Percentiles rank a stretch among this genome's conserved stretches.
Evolutionary conservation across 2,888 invertebrate species (phyloP).

Genomic region (Galeopsomyia nigrocyanea): DNA sequence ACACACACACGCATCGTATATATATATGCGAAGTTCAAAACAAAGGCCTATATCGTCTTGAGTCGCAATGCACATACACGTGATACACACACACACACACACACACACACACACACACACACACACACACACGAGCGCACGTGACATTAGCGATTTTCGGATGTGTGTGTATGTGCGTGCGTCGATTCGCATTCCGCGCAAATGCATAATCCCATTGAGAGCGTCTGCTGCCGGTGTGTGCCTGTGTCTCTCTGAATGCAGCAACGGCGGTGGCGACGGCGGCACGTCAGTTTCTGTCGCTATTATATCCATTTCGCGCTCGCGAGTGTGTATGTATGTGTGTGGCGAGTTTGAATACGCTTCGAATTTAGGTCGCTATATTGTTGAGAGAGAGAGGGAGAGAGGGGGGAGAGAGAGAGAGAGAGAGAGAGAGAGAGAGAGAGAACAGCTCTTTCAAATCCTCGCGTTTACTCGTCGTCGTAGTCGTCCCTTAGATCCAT

Average conservation of each 20-base stretch:
- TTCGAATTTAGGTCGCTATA: constrained; percentile 50
- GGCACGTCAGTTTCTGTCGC: constrained; percentile 47
- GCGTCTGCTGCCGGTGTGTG: neutral
- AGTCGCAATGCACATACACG: too few relatives aligned
- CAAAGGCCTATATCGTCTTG: too few relatives aligned
- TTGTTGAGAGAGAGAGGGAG: constrained; percentile 37
- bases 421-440: too few relatives aligned
- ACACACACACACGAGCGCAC: neutral
- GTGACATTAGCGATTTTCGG: constrained; percentile 38
- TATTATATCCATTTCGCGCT: constrained; percentile 47
- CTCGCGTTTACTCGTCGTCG: constrained; percentile 2
- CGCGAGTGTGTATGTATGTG: too few relatives aligned
- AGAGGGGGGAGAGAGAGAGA: too few relatives aligned
- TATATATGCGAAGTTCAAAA: too few relatives aligned
- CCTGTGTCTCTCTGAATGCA: constrained; percentile 24
- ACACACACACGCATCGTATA: too few relatives aligned
- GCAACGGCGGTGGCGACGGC: constrained; percentile 27
- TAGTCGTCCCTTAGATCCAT: constrained; percentile 38
- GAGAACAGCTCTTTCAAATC: constrained; percentile 47
- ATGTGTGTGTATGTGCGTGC: neutral
- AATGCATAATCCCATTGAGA: constrained; percentile 41
- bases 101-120: too few relatives aligned
- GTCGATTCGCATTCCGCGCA: constrained; percentile 23
- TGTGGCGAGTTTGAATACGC: constrained; percentile 44
- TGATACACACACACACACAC: too few relatives aligned